A percentile compares a stretch with the other conserved stretches of the same genome.
These are phyloP conservation scores for Synanthedon andrenaeformis DNA, from an alignment of 2,888 invertebrate genomes.

Conservation along the genomic window DNA sequence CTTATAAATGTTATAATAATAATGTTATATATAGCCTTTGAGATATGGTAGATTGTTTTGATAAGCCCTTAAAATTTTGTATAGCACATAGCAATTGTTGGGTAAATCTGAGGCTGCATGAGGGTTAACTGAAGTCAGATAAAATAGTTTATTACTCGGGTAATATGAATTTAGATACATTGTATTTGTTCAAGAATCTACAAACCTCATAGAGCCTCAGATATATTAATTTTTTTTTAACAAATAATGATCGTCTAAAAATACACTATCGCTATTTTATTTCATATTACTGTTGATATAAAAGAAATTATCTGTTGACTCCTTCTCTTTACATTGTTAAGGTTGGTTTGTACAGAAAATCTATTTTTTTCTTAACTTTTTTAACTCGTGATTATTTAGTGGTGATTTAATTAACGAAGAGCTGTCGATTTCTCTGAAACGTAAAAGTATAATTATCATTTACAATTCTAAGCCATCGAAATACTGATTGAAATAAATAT, in stretches of 20 bases:
- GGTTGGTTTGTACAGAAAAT: too few species aligned
- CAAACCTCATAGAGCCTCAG: too few species aligned
- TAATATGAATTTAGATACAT: too few species aligned
- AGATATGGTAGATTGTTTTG: slow-evolving; percentile 29
- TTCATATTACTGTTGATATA: background rate
- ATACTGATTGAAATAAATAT: too few species aligned
- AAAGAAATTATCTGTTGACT: background rate
- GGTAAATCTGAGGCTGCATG: slow-evolving; percentile 4
- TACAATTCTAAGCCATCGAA: background rate
- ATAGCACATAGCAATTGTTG: slow-evolving; percentile 31
- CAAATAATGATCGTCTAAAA: slow-evolving; percentile 67
- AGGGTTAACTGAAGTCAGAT: too few species aligned
- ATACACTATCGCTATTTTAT: slow-evolving; percentile 33
- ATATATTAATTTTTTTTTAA: slow-evolving; percentile 18
- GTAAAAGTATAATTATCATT: background rate
- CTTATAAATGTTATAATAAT: background rate
- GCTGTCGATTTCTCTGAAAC: background rate
- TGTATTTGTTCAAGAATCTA: too few species aligned
- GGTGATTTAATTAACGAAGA: background rate
- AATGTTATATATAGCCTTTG: slow-evolving; percentile 6
- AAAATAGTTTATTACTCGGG: too few species aligned
- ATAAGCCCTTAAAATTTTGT: slow-evolving; percentile 37
- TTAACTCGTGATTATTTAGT: background rate
- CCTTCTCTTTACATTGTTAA: too few species aligned
- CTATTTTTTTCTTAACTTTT: too few species aligned